Evolutionary conservation across 2,113 vertebrate species (phyloP), one percentile per base, ranked within the genome.

Genomic region (Taxidea taxus): DNA sequence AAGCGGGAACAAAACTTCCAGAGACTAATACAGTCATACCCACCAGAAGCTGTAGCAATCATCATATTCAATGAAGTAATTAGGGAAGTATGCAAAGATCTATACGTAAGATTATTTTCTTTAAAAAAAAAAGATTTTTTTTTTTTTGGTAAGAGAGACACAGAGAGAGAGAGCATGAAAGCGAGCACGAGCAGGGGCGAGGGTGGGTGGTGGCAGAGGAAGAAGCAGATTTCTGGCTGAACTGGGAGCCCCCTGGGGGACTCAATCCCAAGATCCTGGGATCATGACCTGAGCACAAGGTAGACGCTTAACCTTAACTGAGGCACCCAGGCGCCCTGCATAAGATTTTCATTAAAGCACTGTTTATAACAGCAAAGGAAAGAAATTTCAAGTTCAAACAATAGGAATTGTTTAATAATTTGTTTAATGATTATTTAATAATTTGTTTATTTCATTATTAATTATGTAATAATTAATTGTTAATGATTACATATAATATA

Each of bases 361-460:
- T 39, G 60, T 68, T 96, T 92, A 60, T 49, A 58, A 74, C 1
- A 56, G 85, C 74, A 80, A 90, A 84, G 47, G 82, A 84, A 91
- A 80, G 74, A 94, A 66, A 93, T 90, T n/a, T 84, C 91, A 97
- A 91, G 77, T 87, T 96, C 66, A 91, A 96, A 96, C 39, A 87
- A 56, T 66, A 88, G 70, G 78, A 92, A 92, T 10, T 93, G 54
- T 89, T 97, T 68, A 96, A 93, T 97, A 94, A 97, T 93, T 78
- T 93, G 44, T 44, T n/a, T n/a, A n/a, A n/a, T n/a, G n/a, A n/a
- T n/a, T n/a, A 49, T 90, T 97, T 68, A 96, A 92, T 97, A 95
- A 97, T 92, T 80, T 92, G 72, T 64, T 90, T n/a, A n/a, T n/a
- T n/a, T n/a, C n/a, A n/a, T n/a, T n/a, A n/a, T n/a, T n/a, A n/a